phyloP scores from a whole-genome alignment of 2,113 vertebrate species.

The Brienomyrus longianalis region DNA sequence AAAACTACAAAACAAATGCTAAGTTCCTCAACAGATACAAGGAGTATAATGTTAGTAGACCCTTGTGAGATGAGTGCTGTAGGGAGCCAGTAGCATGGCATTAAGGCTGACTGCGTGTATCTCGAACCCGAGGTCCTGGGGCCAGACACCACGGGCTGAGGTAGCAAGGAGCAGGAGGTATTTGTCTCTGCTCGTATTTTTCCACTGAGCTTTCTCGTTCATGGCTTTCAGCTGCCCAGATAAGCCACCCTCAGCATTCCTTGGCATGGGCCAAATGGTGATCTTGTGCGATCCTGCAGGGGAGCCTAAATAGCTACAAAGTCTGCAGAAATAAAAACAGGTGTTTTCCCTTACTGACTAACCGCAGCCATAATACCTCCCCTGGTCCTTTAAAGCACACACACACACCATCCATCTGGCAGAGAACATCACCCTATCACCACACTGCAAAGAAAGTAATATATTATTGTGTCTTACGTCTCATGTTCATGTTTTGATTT shows the following conservation, averaged over 20 bases:
- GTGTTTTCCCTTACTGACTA: background rate
- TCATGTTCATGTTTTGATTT: background rate
- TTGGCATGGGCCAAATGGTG: background rate
- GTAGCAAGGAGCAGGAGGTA: background rate
- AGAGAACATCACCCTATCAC: background rate
- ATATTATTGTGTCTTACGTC: background rate
- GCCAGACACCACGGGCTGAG: background rate
- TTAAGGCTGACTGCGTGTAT: background rate
- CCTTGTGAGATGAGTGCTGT: background rate
- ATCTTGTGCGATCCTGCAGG: background rate
- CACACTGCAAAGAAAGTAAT: background rate
- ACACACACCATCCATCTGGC: background rate
- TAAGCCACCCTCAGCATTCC: background rate
- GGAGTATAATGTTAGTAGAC: background rate
- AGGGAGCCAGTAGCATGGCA: background rate
- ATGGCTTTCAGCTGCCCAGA: background rate
- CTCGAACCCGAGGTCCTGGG: background rate
- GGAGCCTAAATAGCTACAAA: background rate
- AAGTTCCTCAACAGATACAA: background rate
- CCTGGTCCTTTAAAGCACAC: background rate
- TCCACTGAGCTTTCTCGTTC: background rate
- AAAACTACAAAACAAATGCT: background rate
- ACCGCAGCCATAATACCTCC: background rate
- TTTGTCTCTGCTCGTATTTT: background rate
- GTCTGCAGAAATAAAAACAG: background rate